Base-by-base conservation (phyloP, 2,797 vertebrate genomes). In the Trematomus bernacchii region DNA sequence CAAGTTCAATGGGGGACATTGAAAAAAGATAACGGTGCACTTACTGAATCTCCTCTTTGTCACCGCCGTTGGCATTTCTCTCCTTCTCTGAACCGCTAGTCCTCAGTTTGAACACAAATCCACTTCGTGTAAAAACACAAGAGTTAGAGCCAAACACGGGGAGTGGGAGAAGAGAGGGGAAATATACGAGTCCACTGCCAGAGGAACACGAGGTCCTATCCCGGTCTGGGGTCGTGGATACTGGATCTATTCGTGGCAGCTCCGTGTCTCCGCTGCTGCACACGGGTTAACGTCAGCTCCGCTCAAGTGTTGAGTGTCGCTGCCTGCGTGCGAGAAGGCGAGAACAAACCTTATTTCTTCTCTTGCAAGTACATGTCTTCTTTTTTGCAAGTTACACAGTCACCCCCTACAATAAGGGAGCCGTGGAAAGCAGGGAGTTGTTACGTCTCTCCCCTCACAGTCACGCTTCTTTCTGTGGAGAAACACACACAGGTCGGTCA, bases 31-130 rank as follows among this genome's bases (percentile, higher is more conserved):
- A 84, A 86, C 63, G 63, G 69, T 58, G 57, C 73, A 95, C 94
- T 95, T 89, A 95, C 95, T 89, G 93, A 90, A 89, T 91, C 92
- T 92, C 91, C 78, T 87, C 86, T 87, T 80, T 89, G 91, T 90
- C 92, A 48, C 90, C 87, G 88, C 87, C 85, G 86, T 92, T 83
- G 76, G 93, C 94, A 95, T 95, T 86, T 91, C 94, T 94, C 89
- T 91, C 82, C 86, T 70, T 66, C 82, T 64, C 76, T 19, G 65
- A 82, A 79, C 62, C 84, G 30, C 90, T 50, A 91, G 87, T 92
- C 85, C 91, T 85, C 84, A 86, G 61, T 83, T 84, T 30, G 69
- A 84, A 76, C 82, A 74, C 72, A 91, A 93, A 90, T 91, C 93
- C 93, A 91, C 91, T 91, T 89, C 75, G 52, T 55, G 79, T 53